A percentile compares a stretch with the other conserved stretches of the same genome.
These are phyloP conservation scores for Rhadinocentrus ornatus DNA, from an alignment of 2,797 vertebrate genomes.

Conservation along the genomic window DNA sequence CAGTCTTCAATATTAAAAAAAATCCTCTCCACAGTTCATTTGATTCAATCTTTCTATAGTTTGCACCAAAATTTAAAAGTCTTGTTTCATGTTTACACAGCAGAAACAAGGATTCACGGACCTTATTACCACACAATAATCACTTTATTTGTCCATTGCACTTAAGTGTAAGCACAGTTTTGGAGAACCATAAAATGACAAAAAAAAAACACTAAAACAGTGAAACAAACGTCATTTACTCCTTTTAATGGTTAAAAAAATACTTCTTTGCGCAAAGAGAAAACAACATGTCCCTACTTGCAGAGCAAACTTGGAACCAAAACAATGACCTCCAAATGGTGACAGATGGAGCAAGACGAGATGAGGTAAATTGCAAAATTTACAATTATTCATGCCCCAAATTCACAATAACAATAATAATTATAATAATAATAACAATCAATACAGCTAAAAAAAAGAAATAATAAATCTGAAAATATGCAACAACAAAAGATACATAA, in stretches of 20 bases:
- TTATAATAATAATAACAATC: conserved; percentile 75
- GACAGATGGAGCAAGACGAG: conserved; percentile 82
- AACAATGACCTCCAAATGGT: conserved; percentile 81
- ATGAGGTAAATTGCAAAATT: conserved; percentile 89
- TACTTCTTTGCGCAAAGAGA: conserved; percentile 86
- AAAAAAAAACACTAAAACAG: conserved; percentile 64
- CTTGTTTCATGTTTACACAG: too few species aligned
- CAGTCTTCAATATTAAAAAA: too few species aligned
- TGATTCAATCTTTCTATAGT: too few species aligned
- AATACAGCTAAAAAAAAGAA: conserved; percentile 80
- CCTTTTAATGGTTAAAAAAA: conserved; percentile 89
- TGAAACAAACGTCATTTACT: conserved; percentile 73
- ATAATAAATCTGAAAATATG: conserved; percentile 72
- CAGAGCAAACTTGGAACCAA: conserved; percentile 70
- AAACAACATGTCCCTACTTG: conserved; percentile 70
- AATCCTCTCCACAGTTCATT: too few species aligned
- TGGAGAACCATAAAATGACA: conserved; percentile 59
- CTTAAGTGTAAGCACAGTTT: conserved; percentile 66
- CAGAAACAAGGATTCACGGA: conserved; percentile 10
- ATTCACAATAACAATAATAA: conserved; percentile 80
- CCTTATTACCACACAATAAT: conserved; percentile 47
- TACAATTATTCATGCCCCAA: conserved; percentile 85
- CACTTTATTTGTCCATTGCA: conserved; percentile 74
- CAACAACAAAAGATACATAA: conserved; percentile 81
- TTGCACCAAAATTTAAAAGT: too few species aligned